phyloP scores from a whole-genome alignment of 2,888 invertebrate species.

The Julus scanicus region DNA sequence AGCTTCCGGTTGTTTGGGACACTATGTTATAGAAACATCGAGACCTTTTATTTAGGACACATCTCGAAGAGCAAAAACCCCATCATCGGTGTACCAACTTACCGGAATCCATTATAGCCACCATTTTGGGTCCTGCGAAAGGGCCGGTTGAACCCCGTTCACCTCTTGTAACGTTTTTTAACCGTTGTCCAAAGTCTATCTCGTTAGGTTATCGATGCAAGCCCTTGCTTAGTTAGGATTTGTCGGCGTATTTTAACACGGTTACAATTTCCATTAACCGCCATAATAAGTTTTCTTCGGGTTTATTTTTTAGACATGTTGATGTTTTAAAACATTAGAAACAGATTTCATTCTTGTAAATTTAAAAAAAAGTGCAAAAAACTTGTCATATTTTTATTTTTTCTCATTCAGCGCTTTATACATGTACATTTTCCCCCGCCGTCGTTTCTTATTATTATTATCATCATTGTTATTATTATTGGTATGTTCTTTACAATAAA shows the following conservation, averaged over 20 bases:
- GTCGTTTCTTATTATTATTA: background rate
- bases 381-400: constrained; percentile 33
- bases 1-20: too few relatives aligned
- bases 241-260: background rate
- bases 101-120: background rate
- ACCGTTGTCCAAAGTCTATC: constrained; percentile 26
- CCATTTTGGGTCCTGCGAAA: background rate
- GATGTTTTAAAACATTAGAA: background rate
- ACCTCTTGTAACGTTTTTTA: background rate
- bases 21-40: too few relatives aligned
- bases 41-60: too few relatives aligned
- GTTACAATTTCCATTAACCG: background rate
- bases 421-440: background rate
- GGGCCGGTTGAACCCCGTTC: too few relatives aligned
- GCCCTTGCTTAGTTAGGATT: constrained; percentile 31
- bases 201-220: background rate
- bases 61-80: too few relatives aligned
- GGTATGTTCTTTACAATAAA: constrained; percentile 33
- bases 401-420: background rate
- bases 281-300: background rate
- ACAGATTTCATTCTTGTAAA: background rate
- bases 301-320: background rate
- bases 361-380: background rate
- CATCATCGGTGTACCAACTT: too few relatives aligned
- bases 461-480: constrained; percentile 9